Evolutionary conservation across 2,888 invertebrate genomes (phyloP).

Genomic region (Chloroclysta siterata): DNA sequence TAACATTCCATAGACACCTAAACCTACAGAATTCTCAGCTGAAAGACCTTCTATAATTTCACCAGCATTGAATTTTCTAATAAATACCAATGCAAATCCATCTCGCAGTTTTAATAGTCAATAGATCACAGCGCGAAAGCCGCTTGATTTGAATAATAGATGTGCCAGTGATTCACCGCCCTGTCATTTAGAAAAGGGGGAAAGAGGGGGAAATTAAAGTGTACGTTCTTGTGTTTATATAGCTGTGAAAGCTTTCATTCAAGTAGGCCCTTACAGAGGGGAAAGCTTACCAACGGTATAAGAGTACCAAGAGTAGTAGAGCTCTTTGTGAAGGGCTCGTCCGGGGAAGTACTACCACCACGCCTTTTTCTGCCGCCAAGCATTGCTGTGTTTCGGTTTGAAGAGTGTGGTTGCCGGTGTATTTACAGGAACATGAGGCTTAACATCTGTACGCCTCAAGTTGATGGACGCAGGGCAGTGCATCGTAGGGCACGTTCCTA

Average conservation of each 20-base stretch:
- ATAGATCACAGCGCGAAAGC: constrained; percentile 46
- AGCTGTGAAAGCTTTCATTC: constrained; percentile 24
- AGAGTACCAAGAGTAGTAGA: too few relatives aligned
- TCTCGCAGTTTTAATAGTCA: constrained; percentile 29
- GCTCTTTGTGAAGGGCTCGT: too few relatives aligned
- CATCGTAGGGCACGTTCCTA: too few relatives aligned
- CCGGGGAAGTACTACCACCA: too few relatives aligned
- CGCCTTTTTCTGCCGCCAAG: too few relatives aligned
- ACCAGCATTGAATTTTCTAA: constrained; percentile 19
- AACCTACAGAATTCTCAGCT: constrained; percentile 10
- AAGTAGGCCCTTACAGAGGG: not conserved
- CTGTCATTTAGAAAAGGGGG: constrained; percentile 66
- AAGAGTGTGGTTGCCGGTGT: too few relatives aligned
- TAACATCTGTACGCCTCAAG: too few relatives aligned
- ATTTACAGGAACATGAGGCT: too few relatives aligned
- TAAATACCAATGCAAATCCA: constrained; percentile 24
- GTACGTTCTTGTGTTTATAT: constrained; percentile 24
- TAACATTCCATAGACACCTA: too few relatives aligned
- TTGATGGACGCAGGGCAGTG: too few relatives aligned
- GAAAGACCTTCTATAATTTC: constrained; percentile 21
- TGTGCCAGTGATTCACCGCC: constrained; percentile 51
- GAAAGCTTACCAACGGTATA: too few relatives aligned
- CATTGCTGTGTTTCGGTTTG: too few relatives aligned
- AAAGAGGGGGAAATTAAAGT: constrained; percentile 46
- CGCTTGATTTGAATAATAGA: constrained; percentile 59